A percentile compares a stretch with the other conserved stretches of the same genome.
Evolutionary conservation across 2,888 invertebrate genomes (phyloP).

Genomic region (Campoplex nolae): DNA sequence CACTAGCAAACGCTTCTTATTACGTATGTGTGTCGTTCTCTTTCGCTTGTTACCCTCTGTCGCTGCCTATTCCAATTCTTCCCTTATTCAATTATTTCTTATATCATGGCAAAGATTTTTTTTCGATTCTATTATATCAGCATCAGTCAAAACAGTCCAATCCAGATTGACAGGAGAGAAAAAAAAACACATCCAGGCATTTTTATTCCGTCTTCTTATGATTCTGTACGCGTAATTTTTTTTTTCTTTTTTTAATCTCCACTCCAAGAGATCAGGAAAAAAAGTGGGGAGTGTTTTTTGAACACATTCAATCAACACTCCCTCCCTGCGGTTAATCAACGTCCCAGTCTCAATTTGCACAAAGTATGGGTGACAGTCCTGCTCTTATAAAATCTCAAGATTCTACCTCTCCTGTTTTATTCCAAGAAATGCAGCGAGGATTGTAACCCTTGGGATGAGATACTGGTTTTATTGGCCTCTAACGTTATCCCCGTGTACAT

Average conservation of each 20-base stretch:
- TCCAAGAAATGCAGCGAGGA: constrained; percentile 32
- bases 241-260: not conserved
- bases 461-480: constrained; percentile 52
- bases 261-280: not conserved
- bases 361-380: not conserved
- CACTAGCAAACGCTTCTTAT: not conserved
- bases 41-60: not conserved
- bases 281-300: not conserved
- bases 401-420: constrained; percentile 17
- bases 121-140: constrained; percentile 32
- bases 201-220: not conserved
- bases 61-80: constrained; percentile 1
- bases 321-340: not conserved
- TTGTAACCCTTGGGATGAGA: constrained; percentile 21
- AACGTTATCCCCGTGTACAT: constrained; percentile 30
- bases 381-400: constrained; percentile 21
- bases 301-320: not conserved
- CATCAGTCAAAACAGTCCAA: not conserved
- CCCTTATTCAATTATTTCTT: constrained; percentile 59
- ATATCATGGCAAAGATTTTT: constrained; percentile 54
- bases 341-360: not conserved
- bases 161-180: not conserved
- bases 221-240: not conserved
- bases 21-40: not conserved
- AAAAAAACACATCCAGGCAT: not conserved